Conservation (phyloP, 2,797 vertebrate genomes). For the Moxostoma hubbsi region DNA sequence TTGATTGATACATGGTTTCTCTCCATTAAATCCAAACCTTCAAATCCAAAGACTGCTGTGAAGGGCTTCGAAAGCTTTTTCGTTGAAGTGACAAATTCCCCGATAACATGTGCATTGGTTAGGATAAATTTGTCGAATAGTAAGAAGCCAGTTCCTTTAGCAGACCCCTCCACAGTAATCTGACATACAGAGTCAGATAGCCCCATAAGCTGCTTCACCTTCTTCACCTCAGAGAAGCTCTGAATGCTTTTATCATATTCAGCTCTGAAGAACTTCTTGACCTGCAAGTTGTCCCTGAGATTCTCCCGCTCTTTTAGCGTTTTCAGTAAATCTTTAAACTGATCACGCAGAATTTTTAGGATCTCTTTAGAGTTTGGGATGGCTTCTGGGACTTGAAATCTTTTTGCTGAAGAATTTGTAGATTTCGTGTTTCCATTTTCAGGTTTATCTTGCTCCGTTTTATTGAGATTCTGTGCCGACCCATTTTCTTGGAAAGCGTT, state of each 20-base stretch:
- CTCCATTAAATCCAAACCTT: background rate
- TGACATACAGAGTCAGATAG: conserved; percentile 53
- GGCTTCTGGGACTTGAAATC: fast-evolving
- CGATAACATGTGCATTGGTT: conserved; percentile 60
- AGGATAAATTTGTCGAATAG: conserved; percentile 40
- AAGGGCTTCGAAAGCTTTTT: background rate
- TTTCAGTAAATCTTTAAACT: conserved; percentile 14
- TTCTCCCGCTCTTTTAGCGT: conserved; percentile 10
- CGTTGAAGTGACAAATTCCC: conserved; percentile 48
- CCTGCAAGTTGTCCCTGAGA: background rate
- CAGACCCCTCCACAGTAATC: fast-evolving
- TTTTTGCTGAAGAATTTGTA: background rate
- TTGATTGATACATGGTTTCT: background rate
- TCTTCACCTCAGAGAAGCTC: conserved; percentile 20
- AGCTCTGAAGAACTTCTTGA: conserved; percentile 31
- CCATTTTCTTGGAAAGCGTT: background rate
- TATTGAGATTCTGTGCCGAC: background rate
- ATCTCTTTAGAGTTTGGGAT: background rate
- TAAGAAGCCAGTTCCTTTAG: conserved; percentile 26
- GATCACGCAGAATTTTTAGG: background rate
- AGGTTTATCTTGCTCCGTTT: background rate
- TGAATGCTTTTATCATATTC: conserved; percentile 65
- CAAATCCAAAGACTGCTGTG: conserved; percentile 22
- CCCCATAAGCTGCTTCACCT: conserved; percentile 51
- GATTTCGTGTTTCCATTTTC: background rate